Percentiles rank a stretch among this genome's conserved stretches.
Conservation (phyloP, 37 sponge, comb jelly and placozoan species). For the Chondrosia reniformis region DNA sequence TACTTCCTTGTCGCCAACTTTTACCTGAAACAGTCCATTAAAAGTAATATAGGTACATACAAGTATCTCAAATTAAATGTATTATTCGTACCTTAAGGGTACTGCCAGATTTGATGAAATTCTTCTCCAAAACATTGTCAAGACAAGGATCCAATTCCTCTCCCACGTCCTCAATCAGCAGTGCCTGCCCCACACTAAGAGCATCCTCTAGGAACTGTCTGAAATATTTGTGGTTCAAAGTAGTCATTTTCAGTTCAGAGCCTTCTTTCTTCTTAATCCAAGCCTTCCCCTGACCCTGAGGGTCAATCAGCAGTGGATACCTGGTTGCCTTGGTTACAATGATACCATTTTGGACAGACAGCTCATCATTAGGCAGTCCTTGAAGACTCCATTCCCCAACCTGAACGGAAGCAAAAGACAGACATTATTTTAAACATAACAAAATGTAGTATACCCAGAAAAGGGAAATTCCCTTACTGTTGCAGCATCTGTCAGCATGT, state of each 20-base stretch:
- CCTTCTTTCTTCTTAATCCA: slow-evolving; percentile 96
- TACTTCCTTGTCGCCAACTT: slow-evolving; percentile 99
- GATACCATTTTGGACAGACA: slow-evolving; percentile 97
- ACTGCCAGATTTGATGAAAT: slow-evolving; percentile 97
- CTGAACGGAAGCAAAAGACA: slow-evolving; percentile 3
- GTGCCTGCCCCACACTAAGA: slow-evolving; percentile 90
- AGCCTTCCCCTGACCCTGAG: slow-evolving; percentile 96
- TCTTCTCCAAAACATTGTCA: slow-evolving; percentile 99
- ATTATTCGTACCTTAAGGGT: slow-evolving; percentile 64
- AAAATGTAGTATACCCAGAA: too few relatives aligned
- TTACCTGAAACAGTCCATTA: slow-evolving; percentile 48
- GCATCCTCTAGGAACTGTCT: slow-evolving; percentile 93
- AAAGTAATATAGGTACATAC: background rate
- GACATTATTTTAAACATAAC: too few relatives aligned
- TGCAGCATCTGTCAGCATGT: slow-evolving; percentile 86
- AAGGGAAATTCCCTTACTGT: slow-evolving; percentile 28
- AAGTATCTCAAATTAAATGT: background rate
- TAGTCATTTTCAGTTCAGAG: slow-evolving; percentile 60
- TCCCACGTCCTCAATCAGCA: slow-evolving; percentile 96
- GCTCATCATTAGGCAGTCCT: slow-evolving; percentile 98
- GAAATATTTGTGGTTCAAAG: slow-evolving; percentile 98
- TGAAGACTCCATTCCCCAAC: slow-evolving; percentile 97
- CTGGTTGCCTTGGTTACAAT: slow-evolving; percentile 98
- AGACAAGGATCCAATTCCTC: slow-evolving; percentile 97
- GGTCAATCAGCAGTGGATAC: slow-evolving; percentile 99